Evolutionary conservation across 1,140 invertebrate genomes (phyloP).

Genomic region (Drosophila ambigua): DNA sequence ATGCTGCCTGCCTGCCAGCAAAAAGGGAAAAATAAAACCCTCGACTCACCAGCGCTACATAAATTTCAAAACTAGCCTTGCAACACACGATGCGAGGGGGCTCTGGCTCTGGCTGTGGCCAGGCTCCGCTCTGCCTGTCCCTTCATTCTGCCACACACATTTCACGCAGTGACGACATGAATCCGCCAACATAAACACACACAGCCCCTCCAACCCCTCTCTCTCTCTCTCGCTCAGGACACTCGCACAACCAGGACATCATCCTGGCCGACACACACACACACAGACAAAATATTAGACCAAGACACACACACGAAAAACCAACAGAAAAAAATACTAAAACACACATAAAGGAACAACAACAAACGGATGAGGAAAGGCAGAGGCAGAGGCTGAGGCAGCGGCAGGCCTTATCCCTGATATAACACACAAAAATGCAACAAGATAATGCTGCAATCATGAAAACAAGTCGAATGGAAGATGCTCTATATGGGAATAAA

Average conservation of each 20-base stretch:
- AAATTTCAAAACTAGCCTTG: slow-evolving; percentile 76
- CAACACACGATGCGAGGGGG: slow-evolving; percentile 4
- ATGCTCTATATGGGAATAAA: too few species aligned
- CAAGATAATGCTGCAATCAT: not conserved
- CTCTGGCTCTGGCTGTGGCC: slow-evolving; percentile 9
- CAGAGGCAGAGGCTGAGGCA: not conserved
- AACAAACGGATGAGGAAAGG: slow-evolving; percentile 10
- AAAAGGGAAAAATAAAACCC: slow-evolving; percentile 69
- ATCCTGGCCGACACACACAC: slow-evolving; percentile 54
- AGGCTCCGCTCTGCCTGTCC: not conserved
- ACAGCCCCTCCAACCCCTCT: not conserved
- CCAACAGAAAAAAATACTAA: slow-evolving; percentile 6
- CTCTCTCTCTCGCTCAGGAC: not conserved
- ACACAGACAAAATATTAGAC: slow-evolving; percentile 47
- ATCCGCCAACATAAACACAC: slow-evolving; percentile 80
- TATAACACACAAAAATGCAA: slow-evolving; percentile 6
- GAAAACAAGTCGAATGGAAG: too few species aligned
- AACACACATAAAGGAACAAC: slow-evolving; percentile 46
- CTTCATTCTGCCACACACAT: slow-evolving; percentile 74
- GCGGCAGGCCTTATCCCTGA: not conserved
- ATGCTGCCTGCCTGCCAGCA: slow-evolving; percentile 35
- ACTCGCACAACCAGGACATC: slow-evolving; percentile 27
- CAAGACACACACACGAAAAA: slow-evolving; percentile 3
- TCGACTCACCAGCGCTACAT: slow-evolving; percentile 71
- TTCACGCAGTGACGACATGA: slow-evolving; percentile 80